phyloP scores from a whole-genome alignment of 2,888 invertebrate species.

The Ischnura elegans region DNA sequence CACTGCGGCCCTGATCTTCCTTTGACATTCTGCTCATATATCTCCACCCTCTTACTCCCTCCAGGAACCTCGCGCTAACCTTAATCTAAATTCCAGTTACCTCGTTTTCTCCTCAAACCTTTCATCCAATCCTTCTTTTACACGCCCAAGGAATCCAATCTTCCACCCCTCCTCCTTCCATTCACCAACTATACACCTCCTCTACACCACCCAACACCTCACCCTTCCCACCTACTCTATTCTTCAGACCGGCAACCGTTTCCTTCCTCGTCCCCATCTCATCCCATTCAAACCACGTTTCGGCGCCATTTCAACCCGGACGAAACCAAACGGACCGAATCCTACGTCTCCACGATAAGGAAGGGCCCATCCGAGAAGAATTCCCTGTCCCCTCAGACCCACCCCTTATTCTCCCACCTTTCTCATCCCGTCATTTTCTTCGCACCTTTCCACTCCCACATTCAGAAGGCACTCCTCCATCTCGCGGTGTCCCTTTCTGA shows the following conservation, averaged over 20 bases:
- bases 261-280: neutral
- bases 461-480: neutral
- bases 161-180: neutral
- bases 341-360: neutral
- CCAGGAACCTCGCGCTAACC: neutral
- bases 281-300: slow-evolving; percentile 21
- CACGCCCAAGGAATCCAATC: slow-evolving; percentile 27
- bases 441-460: neutral
- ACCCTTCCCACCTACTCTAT: neutral
- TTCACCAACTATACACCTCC: neutral
- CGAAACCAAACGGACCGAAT: neutral
- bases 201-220: neutral
- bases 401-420: neutral
- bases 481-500: neutral
- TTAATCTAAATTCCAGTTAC: slow-evolving; percentile 35
- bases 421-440: neutral
- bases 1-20: neutral
- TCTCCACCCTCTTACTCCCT: neutral
- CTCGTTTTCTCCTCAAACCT: slow-evolving; percentile 30
- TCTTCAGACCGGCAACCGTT: slow-evolving; percentile 3
- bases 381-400: neutral
- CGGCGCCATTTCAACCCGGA: neutral
- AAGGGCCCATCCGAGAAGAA: neutral
- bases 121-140: slow-evolving; percentile 14
- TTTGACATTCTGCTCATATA: neutral